Evolutionary conservation across 2,888 invertebrate species (phyloP), one percentile per base, ranked within the genome.

Genomic region (Tenthredo scrophulariae): DNA sequence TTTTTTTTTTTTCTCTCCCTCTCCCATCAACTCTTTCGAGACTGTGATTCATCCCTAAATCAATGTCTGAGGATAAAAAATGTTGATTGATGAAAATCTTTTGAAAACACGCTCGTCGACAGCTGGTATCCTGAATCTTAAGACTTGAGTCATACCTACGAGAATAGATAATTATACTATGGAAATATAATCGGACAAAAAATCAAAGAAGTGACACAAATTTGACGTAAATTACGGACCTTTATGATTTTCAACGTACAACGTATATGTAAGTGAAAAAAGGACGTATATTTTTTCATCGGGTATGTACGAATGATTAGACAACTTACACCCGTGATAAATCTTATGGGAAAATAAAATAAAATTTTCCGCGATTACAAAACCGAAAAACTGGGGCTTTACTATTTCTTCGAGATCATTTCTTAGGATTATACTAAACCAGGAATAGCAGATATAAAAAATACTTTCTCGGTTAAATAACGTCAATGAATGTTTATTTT

Each of bases 401-500:
- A 46, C 2, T 46, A 15, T 46, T 46, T 13, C 15, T 46, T 46
- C 3, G 15, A 46, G 0, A 46, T 15, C 0, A 46, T 15, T 46
- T 46, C 46, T 13, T 46, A 13, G 46, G 46, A 46, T 46, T 46
- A 46, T 46, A 46, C 15, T 3, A 46, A 46, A 46, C 46, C 46
- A 46, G 4, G 0, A 54, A 5, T 6, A 26, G 22, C 22, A 10
- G 1, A 26, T 2, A 4, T 22, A 62, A 33, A 70, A 33, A 18
- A 37, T 70, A 70, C 7, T 70, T 2, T 29, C 15, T 70, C 37
- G 5, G 70, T 29, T 18, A 70, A 70, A 70, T 70, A 18, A 70
- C 70, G 70, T 70, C 26, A 70, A 33, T 40, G 70, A 37, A 70
- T 33, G 18, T 70, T 37, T 70, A 70, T 70, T 70, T 37, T 37